These are phyloP conservation scores for Acanthochromis polyacanthus DNA, from an alignment of 2,113 vertebrate genomes.

Conservation along the genomic window DNA sequence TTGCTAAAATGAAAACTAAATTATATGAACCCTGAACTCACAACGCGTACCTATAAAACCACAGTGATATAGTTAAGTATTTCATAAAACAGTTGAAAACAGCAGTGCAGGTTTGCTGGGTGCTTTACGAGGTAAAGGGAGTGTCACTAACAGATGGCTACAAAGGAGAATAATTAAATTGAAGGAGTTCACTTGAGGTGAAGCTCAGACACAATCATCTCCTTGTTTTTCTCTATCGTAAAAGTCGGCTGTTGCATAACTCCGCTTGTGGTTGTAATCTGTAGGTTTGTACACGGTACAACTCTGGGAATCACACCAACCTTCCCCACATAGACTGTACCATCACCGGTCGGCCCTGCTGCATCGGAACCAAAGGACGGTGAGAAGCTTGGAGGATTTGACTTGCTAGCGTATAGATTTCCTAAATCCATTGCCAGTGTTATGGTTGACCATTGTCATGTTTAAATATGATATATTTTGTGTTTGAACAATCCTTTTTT, in stretches of 20 bases:
- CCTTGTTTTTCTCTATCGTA: neutral
- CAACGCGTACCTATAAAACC: no score
- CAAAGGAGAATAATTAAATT: neutral
- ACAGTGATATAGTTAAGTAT: no score
- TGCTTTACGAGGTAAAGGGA: neutral
- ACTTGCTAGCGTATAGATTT: no score
- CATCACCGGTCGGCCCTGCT: constrained; percentile 97
- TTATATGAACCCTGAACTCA: no score
- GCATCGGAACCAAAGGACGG: constrained; percentile 98
- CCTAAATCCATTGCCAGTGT: no score
- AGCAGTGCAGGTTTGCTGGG: neutral
- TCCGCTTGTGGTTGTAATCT: constrained; percentile 9
- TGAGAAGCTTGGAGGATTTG: constrained; percentile 59
- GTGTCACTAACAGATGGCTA: neutral
- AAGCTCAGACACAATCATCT: neutral
- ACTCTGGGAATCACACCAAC: constrained; percentile 95
- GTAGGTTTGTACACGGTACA: constrained; percentile 95
- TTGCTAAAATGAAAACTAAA: no score
- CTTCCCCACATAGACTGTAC: constrained; percentile 96
- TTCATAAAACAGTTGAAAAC: neutral
- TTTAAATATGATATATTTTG: no score
- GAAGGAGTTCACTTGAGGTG: neutral
- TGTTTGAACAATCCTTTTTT: no score
- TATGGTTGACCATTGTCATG: no score
- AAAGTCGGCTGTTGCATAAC: no score